Evolutionary conservation across 2,113 vertebrate genomes (phyloP).

Genomic region (Cairina moschata): DNA sequence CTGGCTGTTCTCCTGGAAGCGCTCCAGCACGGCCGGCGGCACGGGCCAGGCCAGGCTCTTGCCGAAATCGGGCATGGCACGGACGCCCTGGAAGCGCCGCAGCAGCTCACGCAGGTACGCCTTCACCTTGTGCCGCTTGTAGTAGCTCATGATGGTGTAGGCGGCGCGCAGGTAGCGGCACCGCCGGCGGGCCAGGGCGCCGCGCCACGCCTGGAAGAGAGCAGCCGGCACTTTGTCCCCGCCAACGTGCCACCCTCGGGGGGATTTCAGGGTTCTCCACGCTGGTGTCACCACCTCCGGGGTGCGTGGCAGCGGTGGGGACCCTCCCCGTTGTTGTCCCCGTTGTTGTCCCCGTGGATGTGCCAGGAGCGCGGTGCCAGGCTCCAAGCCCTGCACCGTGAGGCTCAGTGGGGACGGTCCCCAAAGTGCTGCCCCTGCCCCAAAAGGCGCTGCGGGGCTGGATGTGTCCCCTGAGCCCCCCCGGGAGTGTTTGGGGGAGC

Average conservation of each 20-base stretch:
- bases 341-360: too few species aligned
- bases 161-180: constrained; percentile 82
- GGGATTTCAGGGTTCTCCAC: too few species aligned
- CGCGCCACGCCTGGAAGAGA: constrained; percentile 85
- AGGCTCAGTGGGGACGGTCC: too few species aligned
- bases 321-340: too few species aligned
- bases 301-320: too few species aligned
- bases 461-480: too few species aligned
- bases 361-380: too few species aligned
- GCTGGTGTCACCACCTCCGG: too few species aligned
- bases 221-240: accelerated
- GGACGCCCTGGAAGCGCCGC: constrained; percentile 78
- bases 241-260: too few species aligned
- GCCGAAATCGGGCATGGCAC: constrained; percentile 84
- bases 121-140: constrained; percentile 88
- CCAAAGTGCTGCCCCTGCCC: neutral
- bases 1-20: constrained; percentile 85
- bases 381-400: too few species aligned
- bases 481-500: too few species aligned
- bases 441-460: neutral
- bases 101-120: constrained; percentile 86
- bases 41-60: constrained; percentile 84
- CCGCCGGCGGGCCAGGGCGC: constrained; percentile 83
- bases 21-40: constrained; percentile 78
- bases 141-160: constrained; percentile 88